phyloP scores from a whole-genome alignment of 2,113 vertebrate species.

The Sinocyclocheilus anophthalmus region DNA sequence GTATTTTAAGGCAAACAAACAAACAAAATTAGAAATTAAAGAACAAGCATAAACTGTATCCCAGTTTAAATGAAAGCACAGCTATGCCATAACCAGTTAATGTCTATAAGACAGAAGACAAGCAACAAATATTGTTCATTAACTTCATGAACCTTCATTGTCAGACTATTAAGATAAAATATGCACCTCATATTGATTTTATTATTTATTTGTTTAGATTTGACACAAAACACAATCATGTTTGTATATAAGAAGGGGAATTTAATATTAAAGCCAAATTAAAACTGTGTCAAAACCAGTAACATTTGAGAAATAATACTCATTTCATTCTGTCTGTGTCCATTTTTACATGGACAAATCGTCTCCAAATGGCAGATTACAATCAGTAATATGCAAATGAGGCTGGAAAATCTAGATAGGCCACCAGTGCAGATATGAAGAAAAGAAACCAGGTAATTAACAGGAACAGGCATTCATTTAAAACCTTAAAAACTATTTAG shows the following conservation, averaged over 20 bases:
- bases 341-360: not conserved
- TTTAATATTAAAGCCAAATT: not conserved
- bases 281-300: not conserved
- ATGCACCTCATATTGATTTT: not conserved
- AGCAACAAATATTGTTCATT: not conserved
- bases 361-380: not conserved
- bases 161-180: not conserved
- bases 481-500: not conserved
- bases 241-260: not conserved
- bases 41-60: not conserved
- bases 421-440: not conserved
- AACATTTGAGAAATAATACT: not conserved
- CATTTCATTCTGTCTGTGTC: not conserved
- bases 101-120: slow-evolving; percentile 4
- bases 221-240: not conserved
- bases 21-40: not conserved
- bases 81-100: not conserved
- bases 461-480: not conserved
- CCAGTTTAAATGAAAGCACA: not conserved
- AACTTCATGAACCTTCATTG: not conserved
- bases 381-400: not conserved
- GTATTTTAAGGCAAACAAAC: not conserved
- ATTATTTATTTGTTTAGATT: not conserved
- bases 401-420: not conserved
- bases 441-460: not conserved